Conservation (phyloP, 30 jellyfish, hydroid and myxozoan genomes). For the Catostylus mosaicus region DNA sequence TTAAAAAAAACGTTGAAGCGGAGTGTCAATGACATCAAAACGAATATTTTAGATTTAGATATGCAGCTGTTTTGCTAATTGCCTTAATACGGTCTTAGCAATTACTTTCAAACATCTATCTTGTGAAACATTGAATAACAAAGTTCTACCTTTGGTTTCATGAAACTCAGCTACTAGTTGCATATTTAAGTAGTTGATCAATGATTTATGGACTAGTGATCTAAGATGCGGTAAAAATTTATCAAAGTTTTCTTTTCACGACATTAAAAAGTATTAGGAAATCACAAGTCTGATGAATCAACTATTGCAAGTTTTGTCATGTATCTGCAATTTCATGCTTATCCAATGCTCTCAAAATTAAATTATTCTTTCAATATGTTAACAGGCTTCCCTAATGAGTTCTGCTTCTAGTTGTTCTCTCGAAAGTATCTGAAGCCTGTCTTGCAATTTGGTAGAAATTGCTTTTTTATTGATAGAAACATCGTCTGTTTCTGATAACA, state of each 20-base stretch:
- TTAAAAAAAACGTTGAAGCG: not conserved
- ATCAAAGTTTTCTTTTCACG: slow-evolving; percentile 34
- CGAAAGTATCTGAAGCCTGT: too few relatives aligned
- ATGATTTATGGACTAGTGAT: slow-evolving; percentile 12
- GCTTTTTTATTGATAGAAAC: too few relatives aligned
- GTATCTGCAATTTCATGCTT: not conserved
- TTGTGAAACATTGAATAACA: not conserved
- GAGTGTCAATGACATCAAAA: slow-evolving; percentile 1
- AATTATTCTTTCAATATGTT: not conserved
- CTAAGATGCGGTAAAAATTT: slow-evolving; percentile 18
- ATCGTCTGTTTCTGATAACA: too few relatives aligned
- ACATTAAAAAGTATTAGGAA: slow-evolving; percentile 13
- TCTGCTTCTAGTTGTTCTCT: too few relatives aligned
- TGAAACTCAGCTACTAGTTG: slow-evolving; percentile 9
- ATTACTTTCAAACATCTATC: not conserved
- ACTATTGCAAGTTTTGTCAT: not conserved
- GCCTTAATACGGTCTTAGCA: slow-evolving; percentile 38
- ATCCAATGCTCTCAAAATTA: not conserved
- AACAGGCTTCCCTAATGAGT: not conserved
- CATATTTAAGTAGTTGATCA: slow-evolving; percentile 11
- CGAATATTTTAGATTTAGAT: not conserved
- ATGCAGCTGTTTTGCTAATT: slow-evolving; percentile 24
- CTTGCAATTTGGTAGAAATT: too few relatives aligned
- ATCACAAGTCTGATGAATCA: slow-evolving; percentile 1
- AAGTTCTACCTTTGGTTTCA: slow-evolving; percentile 35